Conservation (phyloP, 2,113 vertebrate species). For the Junco hyemalis region DNA sequence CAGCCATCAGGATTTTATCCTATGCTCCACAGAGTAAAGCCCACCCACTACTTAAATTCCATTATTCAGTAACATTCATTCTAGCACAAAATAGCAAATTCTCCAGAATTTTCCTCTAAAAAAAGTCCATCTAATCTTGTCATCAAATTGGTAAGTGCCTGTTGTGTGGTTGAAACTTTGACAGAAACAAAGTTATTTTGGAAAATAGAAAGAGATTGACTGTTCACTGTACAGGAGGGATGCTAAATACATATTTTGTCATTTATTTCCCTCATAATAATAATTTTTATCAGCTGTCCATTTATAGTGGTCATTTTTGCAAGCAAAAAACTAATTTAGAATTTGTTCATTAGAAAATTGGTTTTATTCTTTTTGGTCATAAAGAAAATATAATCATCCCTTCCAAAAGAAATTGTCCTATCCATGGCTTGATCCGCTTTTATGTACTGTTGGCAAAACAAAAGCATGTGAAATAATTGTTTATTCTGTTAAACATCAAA, state of each 20-base stretch:
- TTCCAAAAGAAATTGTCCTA: background rate
- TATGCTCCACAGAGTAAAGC: background rate
- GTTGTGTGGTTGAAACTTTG: background rate
- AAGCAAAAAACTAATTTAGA: background rate
- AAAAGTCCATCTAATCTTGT: background rate
- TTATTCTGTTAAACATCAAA: background rate
- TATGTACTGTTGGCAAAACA: background rate
- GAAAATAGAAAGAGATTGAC: background rate
- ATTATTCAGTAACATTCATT: background rate
- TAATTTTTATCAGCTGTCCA: background rate
- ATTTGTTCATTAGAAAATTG: background rate
- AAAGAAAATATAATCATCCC: background rate
- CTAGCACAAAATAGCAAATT: background rate
- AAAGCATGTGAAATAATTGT: background rate
- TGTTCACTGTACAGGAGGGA: rapidly evolving
- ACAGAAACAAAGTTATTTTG: background rate
- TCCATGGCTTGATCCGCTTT: background rate
- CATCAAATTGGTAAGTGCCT: background rate
- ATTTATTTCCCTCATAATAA: background rate
- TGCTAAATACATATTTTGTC: background rate
- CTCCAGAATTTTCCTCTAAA: background rate
- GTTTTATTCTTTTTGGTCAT: background rate
- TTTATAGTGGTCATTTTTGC: background rate
- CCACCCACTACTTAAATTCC: background rate
- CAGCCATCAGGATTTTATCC: background rate